Conservation (phyloP, 1,140 invertebrate genomes). For the Drosophila tsacasi region DNA sequence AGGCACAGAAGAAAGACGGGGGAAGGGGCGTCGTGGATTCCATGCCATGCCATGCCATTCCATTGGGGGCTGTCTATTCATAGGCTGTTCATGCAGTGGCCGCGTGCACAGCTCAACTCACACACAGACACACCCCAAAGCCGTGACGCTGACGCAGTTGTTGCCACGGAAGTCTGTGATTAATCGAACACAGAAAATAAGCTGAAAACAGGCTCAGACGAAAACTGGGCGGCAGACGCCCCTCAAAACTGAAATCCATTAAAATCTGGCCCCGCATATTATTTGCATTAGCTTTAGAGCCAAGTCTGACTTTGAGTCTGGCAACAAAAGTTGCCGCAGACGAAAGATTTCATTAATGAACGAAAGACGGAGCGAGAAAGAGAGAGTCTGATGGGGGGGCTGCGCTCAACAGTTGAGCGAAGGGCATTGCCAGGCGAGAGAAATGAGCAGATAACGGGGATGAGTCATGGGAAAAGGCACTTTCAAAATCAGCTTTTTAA, state of each 20-base stretch:
- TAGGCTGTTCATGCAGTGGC: constrained; percentile 73
- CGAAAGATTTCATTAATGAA: constrained; percentile 69
- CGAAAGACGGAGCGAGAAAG: constrained; percentile 26
- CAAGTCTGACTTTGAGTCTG: constrained; percentile 47
- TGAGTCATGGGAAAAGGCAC: constrained; percentile 26
- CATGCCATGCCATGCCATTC: constrained; percentile 49
- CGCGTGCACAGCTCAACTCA: constrained; percentile 67
- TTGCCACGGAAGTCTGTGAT: constrained; percentile 81
- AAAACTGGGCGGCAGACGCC: constrained; percentile 44
- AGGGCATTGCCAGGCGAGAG: constrained; percentile 56
- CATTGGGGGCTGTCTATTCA: constrained; percentile 75
- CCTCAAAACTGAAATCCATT: constrained; percentile 37
- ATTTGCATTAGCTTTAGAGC: constrained; percentile 56
- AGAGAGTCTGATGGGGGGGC: constrained; percentile 1
- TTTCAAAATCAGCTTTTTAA: not conserved
- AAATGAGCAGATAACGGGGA: constrained; percentile 17
- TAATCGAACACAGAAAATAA: constrained; percentile 52
- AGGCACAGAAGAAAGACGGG: not conserved
- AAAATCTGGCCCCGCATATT: constrained; percentile 34
- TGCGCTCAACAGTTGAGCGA: constrained; percentile 63
- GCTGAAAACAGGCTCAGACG: constrained; percentile 57
- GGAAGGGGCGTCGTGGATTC: constrained; percentile 13
- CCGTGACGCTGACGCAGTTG: constrained; percentile 81
- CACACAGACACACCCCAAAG: constrained; percentile 70
- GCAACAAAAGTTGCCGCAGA: constrained; percentile 21